A percentile compares a stretch with the other conserved stretches of the same genome.
Evolutionary conservation across 2,797 vertebrate species (phyloP).

Genomic region (Muscicapa striata): DNA sequence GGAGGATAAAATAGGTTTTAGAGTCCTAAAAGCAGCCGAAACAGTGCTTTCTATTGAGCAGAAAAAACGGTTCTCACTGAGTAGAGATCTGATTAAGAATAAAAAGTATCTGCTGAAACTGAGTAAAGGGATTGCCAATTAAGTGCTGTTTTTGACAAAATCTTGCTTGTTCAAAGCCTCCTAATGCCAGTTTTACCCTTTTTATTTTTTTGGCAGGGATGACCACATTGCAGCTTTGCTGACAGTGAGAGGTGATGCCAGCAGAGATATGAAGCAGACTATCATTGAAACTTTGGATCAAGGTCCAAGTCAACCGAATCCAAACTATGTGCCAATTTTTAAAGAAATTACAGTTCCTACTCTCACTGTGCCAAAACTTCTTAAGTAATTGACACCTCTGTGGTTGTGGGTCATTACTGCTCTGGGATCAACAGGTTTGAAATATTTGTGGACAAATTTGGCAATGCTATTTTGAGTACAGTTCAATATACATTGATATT

Average conservation of each 20-base stretch:
- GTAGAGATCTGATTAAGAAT: background rate
- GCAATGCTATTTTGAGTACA: background rate
- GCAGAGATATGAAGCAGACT: slow-evolving; percentile 94
- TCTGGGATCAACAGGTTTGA: background rate
- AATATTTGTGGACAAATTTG: slow-evolving; percentile 5
- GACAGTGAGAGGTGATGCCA: slow-evolving; percentile 91
- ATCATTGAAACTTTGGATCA: slow-evolving; percentile 95
- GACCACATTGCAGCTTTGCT: slow-evolving; percentile 93
- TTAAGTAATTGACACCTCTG: slow-evolving; percentile 79
- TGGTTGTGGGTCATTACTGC: background rate
- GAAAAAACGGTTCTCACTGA: background rate
- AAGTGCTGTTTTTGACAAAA: background rate
- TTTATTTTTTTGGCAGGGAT: slow-evolving; percentile 78
- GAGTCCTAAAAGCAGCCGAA: background rate
- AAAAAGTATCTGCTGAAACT: background rate
- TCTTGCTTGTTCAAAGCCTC: background rate
- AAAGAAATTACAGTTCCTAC: slow-evolving; percentile 91
- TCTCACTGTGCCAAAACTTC: slow-evolving; percentile 90
- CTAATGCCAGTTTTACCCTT: background rate
- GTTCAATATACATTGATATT: background rate
- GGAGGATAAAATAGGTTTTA: background rate
- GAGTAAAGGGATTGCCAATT: background rate
- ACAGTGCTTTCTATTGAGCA: background rate
- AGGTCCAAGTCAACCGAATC: slow-evolving; percentile 80
- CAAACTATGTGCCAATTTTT: slow-evolving; percentile 87